These are phyloP conservation scores for Drosophila neutralis DNA, from an alignment of 2,888 invertebrate genomes.

Conservation along the genomic window DNA sequence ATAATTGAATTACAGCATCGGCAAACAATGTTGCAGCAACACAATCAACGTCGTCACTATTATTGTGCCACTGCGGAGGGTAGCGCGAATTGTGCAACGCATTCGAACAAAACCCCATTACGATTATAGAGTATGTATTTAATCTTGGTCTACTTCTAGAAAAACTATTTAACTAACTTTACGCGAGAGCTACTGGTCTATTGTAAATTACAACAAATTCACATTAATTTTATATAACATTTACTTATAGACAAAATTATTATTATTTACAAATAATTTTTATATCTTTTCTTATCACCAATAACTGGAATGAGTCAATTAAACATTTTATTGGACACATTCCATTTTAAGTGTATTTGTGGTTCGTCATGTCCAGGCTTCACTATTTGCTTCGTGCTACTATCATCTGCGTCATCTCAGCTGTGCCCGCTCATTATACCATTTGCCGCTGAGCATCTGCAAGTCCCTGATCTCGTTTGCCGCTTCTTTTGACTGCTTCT, in stretches of 20 bases:
- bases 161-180: not conserved
- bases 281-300: not conserved
- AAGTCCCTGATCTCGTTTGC: conserved; percentile 73
- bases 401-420: conserved; percentile 10
- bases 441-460: conserved; percentile 49
- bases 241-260: not conserved
- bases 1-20: conserved; percentile 76
- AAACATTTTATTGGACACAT: not conserved
- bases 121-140: not conserved
- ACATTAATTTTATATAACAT: not conserved
- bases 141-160: not conserved
- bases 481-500: conserved; percentile 19
- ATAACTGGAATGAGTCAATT: not conserved
- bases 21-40: conserved; percentile 24
- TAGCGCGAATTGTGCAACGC: not conserved
- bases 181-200: not conserved
- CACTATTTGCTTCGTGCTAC: not conserved
- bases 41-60: conserved; percentile 39
- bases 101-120: not conserved
- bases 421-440: conserved; percentile 34
- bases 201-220: not conserved
- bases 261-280: not conserved
- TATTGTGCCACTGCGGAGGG: not conserved
- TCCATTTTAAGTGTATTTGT: not conserved
- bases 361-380: not conserved